A percentile compares a stretch with the other conserved stretches of the same genome.
Conservation (phyloP, 2,888 invertebrate genomes). For the Sipha maydis region DNA sequence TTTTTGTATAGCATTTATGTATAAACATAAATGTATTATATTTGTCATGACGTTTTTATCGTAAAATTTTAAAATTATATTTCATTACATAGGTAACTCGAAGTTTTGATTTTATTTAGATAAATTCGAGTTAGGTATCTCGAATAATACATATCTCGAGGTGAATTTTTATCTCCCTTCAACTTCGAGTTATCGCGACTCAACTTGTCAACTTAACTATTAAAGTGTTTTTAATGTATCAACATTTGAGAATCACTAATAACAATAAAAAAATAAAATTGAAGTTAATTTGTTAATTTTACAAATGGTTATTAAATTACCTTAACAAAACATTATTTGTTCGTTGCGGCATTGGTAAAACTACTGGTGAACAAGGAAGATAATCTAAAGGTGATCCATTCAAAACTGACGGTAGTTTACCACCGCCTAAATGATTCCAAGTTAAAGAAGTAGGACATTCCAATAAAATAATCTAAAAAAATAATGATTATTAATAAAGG, state of each 20-base stretch:
- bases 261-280: not conserved
- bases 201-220: too few relatives aligned
- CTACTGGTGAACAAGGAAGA: slow-evolving; percentile 88
- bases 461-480: slow-evolving; percentile 77
- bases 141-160: too few relatives aligned
- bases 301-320: slow-evolving; percentile 10
- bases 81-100: too few relatives aligned
- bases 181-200: too few relatives aligned
- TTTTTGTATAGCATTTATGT: too few relatives aligned
- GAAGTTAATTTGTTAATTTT: not conserved
- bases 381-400: slow-evolving; percentile 95
- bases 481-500: not conserved
- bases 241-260: not conserved
- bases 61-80: too few relatives aligned
- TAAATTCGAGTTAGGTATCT: too few relatives aligned
- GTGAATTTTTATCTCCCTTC: too few relatives aligned
- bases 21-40: too few relatives aligned
- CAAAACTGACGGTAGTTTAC: slow-evolving; percentile 77
- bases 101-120: too few relatives aligned
- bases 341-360: slow-evolving; percentile 83
- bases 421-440: slow-evolving; percentile 90
- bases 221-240: too few relatives aligned
- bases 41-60: too few relatives aligned
- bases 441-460: slow-evolving; percentile 93
- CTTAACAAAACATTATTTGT: slow-evolving; percentile 47